Evolutionary conservation across 23 tunicate genomes (phyloP), one percentile per base, ranked within the genome.

Genomic region (Diplosoma virens): DNA sequence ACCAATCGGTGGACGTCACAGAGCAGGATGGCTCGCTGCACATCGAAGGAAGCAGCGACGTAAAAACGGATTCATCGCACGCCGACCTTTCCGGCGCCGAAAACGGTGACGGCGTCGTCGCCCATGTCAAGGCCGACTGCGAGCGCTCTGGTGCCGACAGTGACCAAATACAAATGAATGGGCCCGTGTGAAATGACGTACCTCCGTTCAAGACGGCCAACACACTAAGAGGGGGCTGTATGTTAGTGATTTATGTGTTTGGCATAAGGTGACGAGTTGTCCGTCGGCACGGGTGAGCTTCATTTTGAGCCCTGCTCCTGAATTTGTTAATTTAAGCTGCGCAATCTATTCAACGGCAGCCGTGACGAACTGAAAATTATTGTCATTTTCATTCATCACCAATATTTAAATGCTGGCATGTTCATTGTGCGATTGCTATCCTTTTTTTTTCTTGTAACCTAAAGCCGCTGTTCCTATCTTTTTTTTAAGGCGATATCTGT

Each of bases 21-120:
- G 69, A 35, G 35, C 69, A 27, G 7, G 21, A 6, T 61, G 35
- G n/a, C 6, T 14, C 35, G 34, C 35, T 61, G 69, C 69, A 61
- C 18, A n/a, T 61, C 69, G 69, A 61, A 61, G 69, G 69, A 6
- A n/a, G 35, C 69, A 35, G 30, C n/a, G 35, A 3, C 3, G 9
- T 4, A 27, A 61, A 3, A 27, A 35, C 6, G 4, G 69, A 61
- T 5, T 17, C 34, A 22, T 5, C 34, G 7, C 6, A 22, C 4
- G 24, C 63, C 6, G 25, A 56, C 24, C 25, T 56, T 4, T 56
- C 63, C 17, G 30, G 69, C 69, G 35, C 35, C 6, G 69, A 61
- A 7, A 29, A 61, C 7, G 69, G 69, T 34, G 69, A 61, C 35
- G 34, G 69, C 7, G 9, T 35, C 9, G 35, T 9, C 6, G 35